Base-by-base conservation (phyloP, 2,113 vertebrate species). In the Petromus typicus region DNA sequence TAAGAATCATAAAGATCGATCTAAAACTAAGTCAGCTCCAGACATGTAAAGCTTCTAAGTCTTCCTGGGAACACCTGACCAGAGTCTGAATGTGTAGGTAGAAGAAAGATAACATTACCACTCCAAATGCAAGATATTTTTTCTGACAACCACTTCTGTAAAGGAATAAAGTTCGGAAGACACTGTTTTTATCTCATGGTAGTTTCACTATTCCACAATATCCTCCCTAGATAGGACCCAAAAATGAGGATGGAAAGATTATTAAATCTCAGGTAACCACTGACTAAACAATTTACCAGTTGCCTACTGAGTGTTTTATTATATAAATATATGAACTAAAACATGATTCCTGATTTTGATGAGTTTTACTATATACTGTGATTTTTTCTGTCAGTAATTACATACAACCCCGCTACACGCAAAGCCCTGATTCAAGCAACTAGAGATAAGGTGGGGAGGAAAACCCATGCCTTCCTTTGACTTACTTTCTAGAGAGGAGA, bases 21-120 rank as follows among this genome's bases (percentile, higher is more conserved):
- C 48, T 67, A 54, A 89, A 92, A 91, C 34, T 51, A 79, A 86
- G 64, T 89, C 90, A 93, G 22, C 11, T 76, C 43, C 34, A 90
- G 37, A 79, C 27, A 64, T 9, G 67, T 23, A 59, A 56, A 59
- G 67, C 54, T 61, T 86, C 43, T 48, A 90, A 86, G 22, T 88
- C 37, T 23, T 87, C 83, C 90, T 43, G 71, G 81, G 78, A 86
- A 91, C 59, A 87, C 12, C 18, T 63, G 80, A 86, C 66, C 5
- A 51, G 45, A 89, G 9, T 48, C 10, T 7, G 5, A 7, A 7
- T 59, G 48, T 23, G n/a, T 18, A n/a, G 0, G 12, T 20, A 20
- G n/a, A 43, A 10, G 16, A 93, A 54, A 11, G 59, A n/a, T 85
- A 90, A 59, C 18, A 80, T 1, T 56, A 92, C 57, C 16, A 88